Conservation (phyloP, 2,797 vertebrate species). For the Cebuella pygmaea region DNA sequence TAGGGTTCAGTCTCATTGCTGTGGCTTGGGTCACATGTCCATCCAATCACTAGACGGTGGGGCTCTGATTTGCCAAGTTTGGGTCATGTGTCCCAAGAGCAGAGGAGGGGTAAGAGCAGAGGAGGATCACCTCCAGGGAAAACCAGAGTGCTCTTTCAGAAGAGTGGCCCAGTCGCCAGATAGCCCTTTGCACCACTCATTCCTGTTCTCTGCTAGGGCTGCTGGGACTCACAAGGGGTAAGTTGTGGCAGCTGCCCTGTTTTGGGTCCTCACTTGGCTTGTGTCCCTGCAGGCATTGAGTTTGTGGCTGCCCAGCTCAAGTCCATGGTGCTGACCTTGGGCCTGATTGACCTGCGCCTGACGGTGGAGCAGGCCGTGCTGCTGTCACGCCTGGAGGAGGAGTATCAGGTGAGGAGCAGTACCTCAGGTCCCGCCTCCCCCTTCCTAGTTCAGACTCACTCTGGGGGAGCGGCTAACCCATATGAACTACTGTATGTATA, state of each 20-base stretch:
- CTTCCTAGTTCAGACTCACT: neutral
- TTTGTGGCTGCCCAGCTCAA: conserved; percentile 96
- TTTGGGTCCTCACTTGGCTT: conserved; percentile 55
- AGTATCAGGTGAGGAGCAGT: conserved; percentile 92
- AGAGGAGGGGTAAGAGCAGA: neutral
- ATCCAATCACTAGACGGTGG: neutral
- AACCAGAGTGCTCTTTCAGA: neutral
- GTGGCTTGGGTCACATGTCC: neutral
- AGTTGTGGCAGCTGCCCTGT: neutral
- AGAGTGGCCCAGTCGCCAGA: neutral
- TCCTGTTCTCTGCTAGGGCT: neutral
- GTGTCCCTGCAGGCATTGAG: conserved; percentile 91
- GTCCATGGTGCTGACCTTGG: conserved; percentile 93
- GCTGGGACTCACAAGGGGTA: neutral
- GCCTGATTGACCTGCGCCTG: conserved; percentile 92
- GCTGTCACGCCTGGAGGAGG: conserved; percentile 96
- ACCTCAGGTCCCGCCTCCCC: neutral
- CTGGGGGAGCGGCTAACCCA: neutral
- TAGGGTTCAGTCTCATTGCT: neutral
- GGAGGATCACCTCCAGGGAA: neutral
- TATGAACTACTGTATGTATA: neutral
- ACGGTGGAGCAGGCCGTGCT: conserved; percentile 95
- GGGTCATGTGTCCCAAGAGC: neutral
- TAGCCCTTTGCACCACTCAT: neutral
- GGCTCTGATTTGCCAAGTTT: neutral